A percentile compares a stretch with the other conserved stretches of the same genome.
Conservation (phyloP, 1,140 invertebrate genomes). For the Dolichoris vasculosae region DNA sequence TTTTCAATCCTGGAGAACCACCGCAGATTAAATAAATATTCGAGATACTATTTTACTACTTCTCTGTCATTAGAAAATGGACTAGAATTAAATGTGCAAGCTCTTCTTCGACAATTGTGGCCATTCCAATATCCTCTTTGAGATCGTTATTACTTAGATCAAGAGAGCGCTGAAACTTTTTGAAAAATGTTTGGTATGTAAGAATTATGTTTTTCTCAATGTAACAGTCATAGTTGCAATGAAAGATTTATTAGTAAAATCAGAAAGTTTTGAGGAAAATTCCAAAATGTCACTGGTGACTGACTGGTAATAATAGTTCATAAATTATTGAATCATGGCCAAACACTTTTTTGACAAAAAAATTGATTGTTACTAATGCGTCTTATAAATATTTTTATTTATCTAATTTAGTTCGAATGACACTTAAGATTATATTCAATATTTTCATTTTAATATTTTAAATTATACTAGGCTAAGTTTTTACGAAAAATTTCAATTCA, state of each 20-base stretch:
- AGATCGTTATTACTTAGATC: constrained; percentile 48
- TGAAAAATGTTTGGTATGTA: constrained; percentile 43
- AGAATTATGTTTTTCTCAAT: constrained; percentile 49
- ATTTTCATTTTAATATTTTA: not conserved
- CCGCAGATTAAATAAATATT: not conserved
- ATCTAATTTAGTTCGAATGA: not conserved
- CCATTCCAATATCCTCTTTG: not conserved
- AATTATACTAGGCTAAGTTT: not conserved
- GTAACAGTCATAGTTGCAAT: constrained; percentile 8
- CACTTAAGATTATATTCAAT: not conserved
- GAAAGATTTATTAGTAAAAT: constrained; percentile 44
- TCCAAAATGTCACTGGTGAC: constrained; percentile 33
- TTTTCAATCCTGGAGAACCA: not conserved
- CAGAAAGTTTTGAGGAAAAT: constrained; percentile 23
- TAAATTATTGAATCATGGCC: constrained; percentile 45
- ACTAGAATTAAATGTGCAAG: not conserved
- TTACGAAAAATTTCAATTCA: not conserved
- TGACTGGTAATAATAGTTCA: constrained; percentile 37
- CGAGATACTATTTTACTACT: not conserved
- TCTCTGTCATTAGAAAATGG: not conserved
- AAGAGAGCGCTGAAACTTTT: constrained; percentile 47
- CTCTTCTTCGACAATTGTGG: not conserved
- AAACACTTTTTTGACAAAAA: constrained; percentile 10
- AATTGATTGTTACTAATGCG: not conserved
- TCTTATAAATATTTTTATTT: not conserved